Base-by-base conservation (phyloP, 2,797 vertebrate species). In the Dipus sagitta region DNA sequence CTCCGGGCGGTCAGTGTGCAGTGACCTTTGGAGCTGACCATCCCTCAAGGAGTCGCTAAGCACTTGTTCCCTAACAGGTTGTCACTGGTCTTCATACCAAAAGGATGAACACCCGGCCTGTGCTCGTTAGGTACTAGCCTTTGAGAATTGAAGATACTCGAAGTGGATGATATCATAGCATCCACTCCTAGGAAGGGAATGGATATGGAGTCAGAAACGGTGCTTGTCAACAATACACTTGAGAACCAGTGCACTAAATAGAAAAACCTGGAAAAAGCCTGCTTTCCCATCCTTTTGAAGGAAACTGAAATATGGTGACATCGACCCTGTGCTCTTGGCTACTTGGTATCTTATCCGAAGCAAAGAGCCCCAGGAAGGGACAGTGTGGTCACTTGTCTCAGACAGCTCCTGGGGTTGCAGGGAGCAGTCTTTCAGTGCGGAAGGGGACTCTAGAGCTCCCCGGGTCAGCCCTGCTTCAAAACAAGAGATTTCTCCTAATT, bases 31-130 rank as follows among this genome's bases (percentile, higher is more conserved):
- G 92, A 79, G 77, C 67, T 82, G 87, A 77, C 65, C 5, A 6
- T 88, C 17, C 15, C 85, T 81, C 72, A 82, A 60, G 91, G 68
- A 72, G 74, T 65, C 62, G n/a, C 67, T 81, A 52, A 75, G n/a
- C 34, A 80, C 79, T 62, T 92, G 76, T 34, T 83, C 2, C 75
- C 52, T 52, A 38, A 52, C 26, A 83, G 89, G 24, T 76, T 87
- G 47, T 23, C 15, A 32, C 72, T 94, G 54, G 28, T 91, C 65
- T 93, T 95, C 58, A 60, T 38, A 72, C 68, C 72, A 1, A 0
- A 62, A 92, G 81, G 38, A 88, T 93, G 82, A 88, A 91, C 88
- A 75, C 28, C 58, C 54, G 89, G 88, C n/a, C 58, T n/a, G n/a
- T 34, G 79, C 67, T 80, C 76, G 79, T 89, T 62, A 92, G 85